Conservation (phyloP, 2,113 vertebrate genomes). For the Chaetorhynchus papuensis region DNA sequence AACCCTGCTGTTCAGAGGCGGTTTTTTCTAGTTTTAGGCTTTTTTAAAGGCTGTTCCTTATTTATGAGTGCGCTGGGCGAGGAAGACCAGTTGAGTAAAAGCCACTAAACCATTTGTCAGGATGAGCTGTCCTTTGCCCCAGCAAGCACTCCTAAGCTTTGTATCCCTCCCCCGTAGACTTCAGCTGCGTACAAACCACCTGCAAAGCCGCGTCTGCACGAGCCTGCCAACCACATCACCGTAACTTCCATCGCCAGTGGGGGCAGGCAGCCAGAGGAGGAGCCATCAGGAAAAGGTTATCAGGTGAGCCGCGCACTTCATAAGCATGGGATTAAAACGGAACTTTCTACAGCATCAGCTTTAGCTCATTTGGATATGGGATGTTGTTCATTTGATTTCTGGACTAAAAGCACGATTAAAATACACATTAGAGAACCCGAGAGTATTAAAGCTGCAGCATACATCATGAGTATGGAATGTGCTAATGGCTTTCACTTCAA, state of each 20-base stretch:
- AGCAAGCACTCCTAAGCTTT: background rate
- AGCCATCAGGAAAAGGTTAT: slow-evolving; percentile 10
- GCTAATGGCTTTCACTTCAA: background rate
- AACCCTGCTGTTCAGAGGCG: background rate
- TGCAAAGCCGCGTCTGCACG: background rate
- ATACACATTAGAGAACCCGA: background rate
- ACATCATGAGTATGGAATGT: background rate
- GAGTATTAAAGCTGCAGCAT: background rate
- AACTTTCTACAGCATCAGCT: background rate
- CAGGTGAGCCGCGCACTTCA: background rate
- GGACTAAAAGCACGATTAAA: slow-evolving; percentile 9
- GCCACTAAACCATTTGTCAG: background rate
- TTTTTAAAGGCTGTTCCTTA: background rate
- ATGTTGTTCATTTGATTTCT: background rate
- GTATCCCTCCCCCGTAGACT: background rate
- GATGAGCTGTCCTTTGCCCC: background rate
- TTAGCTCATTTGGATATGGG: background rate
- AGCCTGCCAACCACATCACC: slow-evolving; percentile 1
- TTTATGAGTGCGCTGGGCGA: background rate
- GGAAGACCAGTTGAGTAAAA: background rate
- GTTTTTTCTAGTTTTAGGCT: background rate
- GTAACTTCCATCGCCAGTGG: background rate
- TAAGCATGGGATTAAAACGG: background rate
- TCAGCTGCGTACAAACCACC: background rate
- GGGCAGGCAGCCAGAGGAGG: background rate